Percentiles rank a stretch among this genome's conserved stretches.
Conservation (phyloP, 2,113 vertebrate genomes). For the Acrocephalus kingi region DNA sequence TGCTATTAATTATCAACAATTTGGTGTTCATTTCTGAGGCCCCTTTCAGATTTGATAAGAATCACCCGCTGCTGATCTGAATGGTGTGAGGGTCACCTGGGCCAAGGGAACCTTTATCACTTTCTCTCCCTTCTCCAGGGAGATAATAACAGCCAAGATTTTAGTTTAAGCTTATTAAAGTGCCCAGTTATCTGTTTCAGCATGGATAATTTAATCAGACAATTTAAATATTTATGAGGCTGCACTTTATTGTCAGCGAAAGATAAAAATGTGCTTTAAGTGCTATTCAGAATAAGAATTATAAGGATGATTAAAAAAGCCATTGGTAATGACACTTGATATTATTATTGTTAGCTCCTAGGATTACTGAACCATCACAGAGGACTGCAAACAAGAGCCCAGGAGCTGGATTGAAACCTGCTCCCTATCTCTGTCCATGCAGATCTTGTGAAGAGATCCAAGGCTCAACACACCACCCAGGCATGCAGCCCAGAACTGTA, state of each 20-base stretch:
- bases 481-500: background rate
- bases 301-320: conserved; percentile 57
- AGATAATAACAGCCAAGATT: conserved; percentile 53
- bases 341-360: conserved; percentile 59
- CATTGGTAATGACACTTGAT: conserved; percentile 40
- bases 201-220: conserved; percentile 56
- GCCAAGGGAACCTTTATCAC: background rate
- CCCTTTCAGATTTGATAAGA: background rate
- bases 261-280: conserved; percentile 57
- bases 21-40: background rate
- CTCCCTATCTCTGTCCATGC: background rate
- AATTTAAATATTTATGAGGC: conserved; percentile 74
- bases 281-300: conserved; percentile 57
- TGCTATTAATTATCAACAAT: background rate
- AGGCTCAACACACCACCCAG: background rate
- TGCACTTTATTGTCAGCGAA: conserved; percentile 41
- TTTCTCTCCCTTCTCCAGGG: conserved; percentile 8
- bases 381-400: conserved; percentile 8
- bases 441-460: background rate
- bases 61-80: background rate
- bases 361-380: conserved; percentile 42
- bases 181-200: conserved; percentile 45
- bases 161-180: conserved; percentile 52
- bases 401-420: background rate
- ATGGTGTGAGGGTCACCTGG: background rate